Base-by-base conservation (phyloP, 2,113 vertebrate species). In the Phylloscopus whistleri region DNA sequence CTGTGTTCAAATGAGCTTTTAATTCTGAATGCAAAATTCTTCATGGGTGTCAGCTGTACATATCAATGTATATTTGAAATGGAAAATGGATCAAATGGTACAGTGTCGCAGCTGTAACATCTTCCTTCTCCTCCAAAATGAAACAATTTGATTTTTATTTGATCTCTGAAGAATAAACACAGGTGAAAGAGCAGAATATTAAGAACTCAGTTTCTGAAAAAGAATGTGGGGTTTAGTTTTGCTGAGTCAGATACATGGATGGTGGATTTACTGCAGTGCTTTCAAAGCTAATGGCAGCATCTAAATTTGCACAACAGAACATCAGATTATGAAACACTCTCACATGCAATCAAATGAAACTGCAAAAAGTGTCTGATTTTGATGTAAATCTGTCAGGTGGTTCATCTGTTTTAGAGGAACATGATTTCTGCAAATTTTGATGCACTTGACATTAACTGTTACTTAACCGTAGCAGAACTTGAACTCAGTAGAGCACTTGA, bases 341-440 rank as follows among this genome's bases (percentile, higher is more conserved):
- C 15, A 22, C 51, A 73, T 86, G 78, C 64, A 84, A 62, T 69
- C 64, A 90, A 82, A 62, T 37, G 72, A 84, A 93, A 74, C 72
- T 58, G 48, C 46, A 88, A 69, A 84, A 93, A 39, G 10, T 35
- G 44, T 19, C 26, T 86, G 76, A 95, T 94, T 93, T 66, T 88
- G 88, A 94, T 90, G 75, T 85, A 86, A 88, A 80, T 80, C 79
- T 90, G 75, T 88, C 82, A 93, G 83, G 59, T 93, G n/a, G 44
- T 60, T 83, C 53, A 66, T 90, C 70, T 85, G n/a, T 48, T 81
- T 84, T 48, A 92, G 48, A 88, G 39, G 74, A 91, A 80, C 1
- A 2, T 5, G 41, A 86, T 66, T 94, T 83, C 41, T 58, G 13
- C 28, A 58, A 73, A 90, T 85, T 92, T 79, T 58, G 26, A 66